These are phyloP conservation scores for Rhagonycha fulva DNA, from an alignment of 2,888 invertebrate genomes.

Conservation along the genomic window DNA sequence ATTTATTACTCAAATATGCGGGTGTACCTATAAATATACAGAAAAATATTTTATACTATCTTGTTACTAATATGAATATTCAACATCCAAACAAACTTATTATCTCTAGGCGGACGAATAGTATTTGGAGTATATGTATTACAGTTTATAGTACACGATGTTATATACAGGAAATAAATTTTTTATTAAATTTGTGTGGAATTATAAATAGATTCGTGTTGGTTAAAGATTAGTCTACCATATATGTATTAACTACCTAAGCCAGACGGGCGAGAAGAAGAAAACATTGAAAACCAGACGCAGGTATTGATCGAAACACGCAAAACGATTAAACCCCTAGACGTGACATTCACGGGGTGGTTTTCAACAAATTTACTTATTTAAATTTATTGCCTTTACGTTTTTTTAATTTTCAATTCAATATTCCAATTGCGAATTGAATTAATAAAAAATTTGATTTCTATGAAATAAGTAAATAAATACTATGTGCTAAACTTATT, in stretches of 20 bases:
- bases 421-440: not conserved
- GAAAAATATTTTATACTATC: too few species aligned
- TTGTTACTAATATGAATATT: too few species aligned
- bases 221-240: not conserved
- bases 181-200: not conserved
- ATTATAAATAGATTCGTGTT: not conserved
- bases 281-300: slow-evolving; percentile 26
- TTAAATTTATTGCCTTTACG: not conserved
- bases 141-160: too few species aligned
- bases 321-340: slow-evolving; percentile 20
- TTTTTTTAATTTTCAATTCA: not conserved
- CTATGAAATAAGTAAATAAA: too few species aligned
- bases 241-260: not conserved
- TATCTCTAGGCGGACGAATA: too few species aligned
- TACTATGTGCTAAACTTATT: not conserved
- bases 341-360: slow-evolving; percentile 9
- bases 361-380: not conserved
- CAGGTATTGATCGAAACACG: slow-evolving; percentile 34
- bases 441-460: not conserved
- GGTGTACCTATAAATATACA: too few species aligned
- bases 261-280: slow-evolving; percentile 18
- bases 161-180: not conserved
- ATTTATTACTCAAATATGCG: too few species aligned
- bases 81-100: too few species aligned
- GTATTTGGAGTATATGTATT: too few species aligned